A percentile compares a stretch with the other conserved stretches of the same genome.
Conservation (phyloP, 1,140 invertebrate species). For the Brachionus rubens region DNA sequence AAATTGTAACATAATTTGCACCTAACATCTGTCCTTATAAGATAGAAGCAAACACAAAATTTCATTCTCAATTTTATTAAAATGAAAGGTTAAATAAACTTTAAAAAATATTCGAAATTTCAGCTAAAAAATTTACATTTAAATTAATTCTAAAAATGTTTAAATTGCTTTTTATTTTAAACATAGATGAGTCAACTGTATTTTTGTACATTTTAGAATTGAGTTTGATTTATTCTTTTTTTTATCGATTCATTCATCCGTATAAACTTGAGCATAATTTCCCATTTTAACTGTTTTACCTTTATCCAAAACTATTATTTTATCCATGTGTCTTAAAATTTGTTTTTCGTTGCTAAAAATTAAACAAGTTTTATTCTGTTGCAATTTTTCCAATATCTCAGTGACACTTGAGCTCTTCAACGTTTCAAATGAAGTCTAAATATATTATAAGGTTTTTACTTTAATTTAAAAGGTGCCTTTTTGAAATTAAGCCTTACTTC, state of each 20-base stretch:
- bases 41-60: no score
- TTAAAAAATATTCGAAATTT: no score
- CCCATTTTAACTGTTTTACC: not conserved
- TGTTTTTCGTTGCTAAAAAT: not conserved
- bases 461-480: not conserved
- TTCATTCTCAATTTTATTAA: no score
- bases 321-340: not conserved
- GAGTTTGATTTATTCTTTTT: no score
- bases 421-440: not conserved
- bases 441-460: not conserved
- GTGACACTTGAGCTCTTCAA: not conserved
- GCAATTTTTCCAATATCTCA: not conserved
- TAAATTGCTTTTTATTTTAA: no score
- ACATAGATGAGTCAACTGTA: no score
- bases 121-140: no score
- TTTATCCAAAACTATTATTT: conserved; percentile 4
- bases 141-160: no score
- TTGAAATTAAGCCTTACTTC: not conserved
- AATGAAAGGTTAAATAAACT: no score
- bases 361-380: not conserved
- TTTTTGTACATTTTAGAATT: no score
- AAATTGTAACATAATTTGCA: no score
- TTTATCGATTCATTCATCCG: conserved; percentile 1
- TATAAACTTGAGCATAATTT: not conserved
- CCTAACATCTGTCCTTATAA: no score